Evolutionary conservation across 2,797 vertebrate species (phyloP), one percentile per base, ranked within the genome.

Genomic region (Sebastes umbrosus): DNA sequence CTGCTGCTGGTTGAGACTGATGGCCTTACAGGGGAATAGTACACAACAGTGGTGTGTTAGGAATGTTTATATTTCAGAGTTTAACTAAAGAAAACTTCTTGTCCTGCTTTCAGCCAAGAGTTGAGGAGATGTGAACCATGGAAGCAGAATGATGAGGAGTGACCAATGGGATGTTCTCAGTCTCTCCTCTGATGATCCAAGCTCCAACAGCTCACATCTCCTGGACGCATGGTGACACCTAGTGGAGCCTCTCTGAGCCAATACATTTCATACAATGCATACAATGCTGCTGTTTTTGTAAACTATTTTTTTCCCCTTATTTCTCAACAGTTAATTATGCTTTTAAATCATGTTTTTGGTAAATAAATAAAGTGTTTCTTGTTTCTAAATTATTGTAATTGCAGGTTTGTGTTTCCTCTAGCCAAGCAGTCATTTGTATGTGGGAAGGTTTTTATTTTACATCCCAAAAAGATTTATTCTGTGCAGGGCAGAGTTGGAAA

Each of bases 61-160:
- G 10, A 34, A 18, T 31, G 2, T 25, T 43, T 22, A 18, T 64
- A 20, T 24, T 24, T 9, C 46, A 52, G 11, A 25, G 4, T 67
- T 75, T 73, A 68, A 75, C 34, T 12, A 20, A 70, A 4, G 2
- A 24, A 43, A 74, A 13, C 11, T 36, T 13, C 32, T 52, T 74
- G 31, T 59, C 8, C 66, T 58, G 0, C 3, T 6, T 87, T 31
- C 80, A 96, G 94, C 73, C 66, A 62, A 6, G 25, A 13, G 29
- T 91, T 82, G 67, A 74, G 83, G 57, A 87, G 84, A 82, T 88
- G 74, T 84, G 73, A 72, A 68, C 25, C 5, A 10, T 88, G 91
- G 93, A 94, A 81, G 94, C 93, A 91, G 73, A 88, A 96, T 97
- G 96, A 97, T 3, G 94, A 93, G 86, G 91, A 91, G 79, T 7